Conservation (phyloP, 1,140 invertebrate species). For the Drosophila lacertosa region DNA sequence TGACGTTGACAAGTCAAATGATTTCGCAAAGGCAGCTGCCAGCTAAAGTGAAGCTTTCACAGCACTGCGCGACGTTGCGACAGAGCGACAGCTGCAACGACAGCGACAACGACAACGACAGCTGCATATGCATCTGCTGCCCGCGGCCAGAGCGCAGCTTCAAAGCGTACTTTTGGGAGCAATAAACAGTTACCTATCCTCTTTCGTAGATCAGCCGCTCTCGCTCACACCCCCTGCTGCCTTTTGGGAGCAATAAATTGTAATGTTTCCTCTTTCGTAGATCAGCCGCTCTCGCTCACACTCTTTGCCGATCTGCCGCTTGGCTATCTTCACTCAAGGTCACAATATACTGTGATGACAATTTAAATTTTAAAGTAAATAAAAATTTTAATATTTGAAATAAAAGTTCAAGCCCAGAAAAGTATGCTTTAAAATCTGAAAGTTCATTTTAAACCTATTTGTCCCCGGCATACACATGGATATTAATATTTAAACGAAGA, state of each 20-base stretch:
- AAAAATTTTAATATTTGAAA: no score
- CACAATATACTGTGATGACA: no score
- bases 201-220: not conserved
- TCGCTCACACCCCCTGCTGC: not conserved
- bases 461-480: no score
- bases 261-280: not conserved
- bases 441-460: no score
- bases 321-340: not conserved
- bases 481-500: not conserved
- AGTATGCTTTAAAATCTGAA: not conserved
- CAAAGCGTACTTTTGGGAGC: not conserved
- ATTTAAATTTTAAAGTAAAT: no score
- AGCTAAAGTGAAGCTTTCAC: constrained; percentile 11
- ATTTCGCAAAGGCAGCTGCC: constrained; percentile 47
- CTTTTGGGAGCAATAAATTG: not conserved
- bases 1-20: constrained; percentile 71
- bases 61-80: not conserved
- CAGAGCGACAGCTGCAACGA: not conserved
- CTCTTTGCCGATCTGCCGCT: not conserved
- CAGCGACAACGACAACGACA: not conserved
- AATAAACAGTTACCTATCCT: not conserved
- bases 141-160: not conserved
- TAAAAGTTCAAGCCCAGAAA: not conserved
- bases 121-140: constrained; percentile 5
- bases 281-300: not conserved